A percentile compares a stretch with the other conserved stretches of the same genome.
phyloP scores from a whole-genome alignment of 2,797 vertebrate species.

The Arctocebus calabarensis region DNA sequence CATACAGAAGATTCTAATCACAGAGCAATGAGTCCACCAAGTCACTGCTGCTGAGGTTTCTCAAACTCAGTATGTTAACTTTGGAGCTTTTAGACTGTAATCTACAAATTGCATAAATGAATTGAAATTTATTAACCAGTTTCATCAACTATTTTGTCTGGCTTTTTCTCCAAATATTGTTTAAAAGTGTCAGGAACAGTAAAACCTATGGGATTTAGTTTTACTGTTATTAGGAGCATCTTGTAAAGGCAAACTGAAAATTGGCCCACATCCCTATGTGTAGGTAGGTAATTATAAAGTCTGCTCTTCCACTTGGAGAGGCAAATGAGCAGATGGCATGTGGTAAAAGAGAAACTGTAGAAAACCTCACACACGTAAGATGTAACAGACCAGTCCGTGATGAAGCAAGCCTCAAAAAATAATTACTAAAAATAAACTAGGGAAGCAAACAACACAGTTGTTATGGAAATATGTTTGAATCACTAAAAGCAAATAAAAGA shows the following conservation, averaged over 20 bases:
- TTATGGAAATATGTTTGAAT: slow-evolving; percentile 70
- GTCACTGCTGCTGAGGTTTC: background rate
- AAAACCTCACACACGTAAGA: slow-evolving; percentile 57
- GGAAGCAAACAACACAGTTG: slow-evolving; percentile 71
- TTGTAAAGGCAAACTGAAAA: slow-evolving; percentile 53
- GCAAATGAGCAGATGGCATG: slow-evolving; percentile 30
- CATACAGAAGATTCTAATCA: slow-evolving; percentile 9
- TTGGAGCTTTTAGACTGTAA: background rate
- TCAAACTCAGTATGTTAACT: slow-evolving; percentile 9
- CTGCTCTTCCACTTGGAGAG: background rate
- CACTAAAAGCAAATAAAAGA: slow-evolving; percentile 71
- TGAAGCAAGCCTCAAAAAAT: slow-evolving; percentile 56
- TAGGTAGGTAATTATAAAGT: background rate
- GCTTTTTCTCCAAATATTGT: slow-evolving; percentile 1
- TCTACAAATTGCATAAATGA: background rate
- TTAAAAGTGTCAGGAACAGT: slow-evolving; percentile 30
- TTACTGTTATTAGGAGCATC: background rate
- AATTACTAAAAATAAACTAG: slow-evolving; percentile 76
- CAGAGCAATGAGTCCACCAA: background rate
- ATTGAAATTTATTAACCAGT: slow-evolving; percentile 33
- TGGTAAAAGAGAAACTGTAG: slow-evolving; percentile 32
- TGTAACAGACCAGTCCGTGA: slow-evolving; percentile 40
- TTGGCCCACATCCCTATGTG: background rate
- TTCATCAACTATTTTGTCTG: background rate
- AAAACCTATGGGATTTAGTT: slow-evolving; percentile 28